Conservation (phyloP, 2,888 invertebrate genomes). For the Drosophila emarginata region DNA sequence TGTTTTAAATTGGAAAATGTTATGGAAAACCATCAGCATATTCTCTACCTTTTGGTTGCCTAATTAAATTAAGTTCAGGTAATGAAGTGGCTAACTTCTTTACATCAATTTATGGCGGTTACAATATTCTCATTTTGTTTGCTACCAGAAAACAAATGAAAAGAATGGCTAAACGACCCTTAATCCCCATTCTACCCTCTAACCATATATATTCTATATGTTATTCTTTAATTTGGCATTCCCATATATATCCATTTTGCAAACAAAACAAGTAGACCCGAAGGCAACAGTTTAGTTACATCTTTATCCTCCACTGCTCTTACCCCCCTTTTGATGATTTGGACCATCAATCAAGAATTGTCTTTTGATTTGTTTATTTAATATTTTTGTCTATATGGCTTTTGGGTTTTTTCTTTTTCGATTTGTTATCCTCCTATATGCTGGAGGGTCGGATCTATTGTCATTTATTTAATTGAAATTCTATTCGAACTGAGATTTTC, state of each 20-base stretch:
- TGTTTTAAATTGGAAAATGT: conserved; percentile 57
- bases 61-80: conserved; percentile 66
- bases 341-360: conserved; percentile 53
- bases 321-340: conserved; percentile 4
- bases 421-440: background rate
- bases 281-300: conserved; percentile 15
- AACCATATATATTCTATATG: conserved; percentile 1
- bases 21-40: conserved; percentile 4
- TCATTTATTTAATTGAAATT: conserved; percentile 67
- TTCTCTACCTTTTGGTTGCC: conserved; percentile 26
- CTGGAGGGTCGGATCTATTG: conserved; percentile 14
- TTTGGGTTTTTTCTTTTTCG: conserved; percentile 26
- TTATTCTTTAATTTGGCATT: conserved; percentile 42
- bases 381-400: conserved; percentile 35
- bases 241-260: conserved; percentile 24
- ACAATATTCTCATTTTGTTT: background rate
- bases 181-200: background rate
- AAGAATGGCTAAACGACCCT: background rate
- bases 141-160: background rate
- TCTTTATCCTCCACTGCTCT: background rate
- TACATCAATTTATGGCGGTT: conserved; percentile 54
- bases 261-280: conserved; percentile 23
- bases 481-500: conserved; percentile 60
- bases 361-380: conserved; percentile 57
- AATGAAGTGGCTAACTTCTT: conserved; percentile 69